These are phyloP conservation scores for Sinelater perroti DNA, from an alignment of 2,888 invertebrate genomes.

Conservation along the genomic window DNA sequence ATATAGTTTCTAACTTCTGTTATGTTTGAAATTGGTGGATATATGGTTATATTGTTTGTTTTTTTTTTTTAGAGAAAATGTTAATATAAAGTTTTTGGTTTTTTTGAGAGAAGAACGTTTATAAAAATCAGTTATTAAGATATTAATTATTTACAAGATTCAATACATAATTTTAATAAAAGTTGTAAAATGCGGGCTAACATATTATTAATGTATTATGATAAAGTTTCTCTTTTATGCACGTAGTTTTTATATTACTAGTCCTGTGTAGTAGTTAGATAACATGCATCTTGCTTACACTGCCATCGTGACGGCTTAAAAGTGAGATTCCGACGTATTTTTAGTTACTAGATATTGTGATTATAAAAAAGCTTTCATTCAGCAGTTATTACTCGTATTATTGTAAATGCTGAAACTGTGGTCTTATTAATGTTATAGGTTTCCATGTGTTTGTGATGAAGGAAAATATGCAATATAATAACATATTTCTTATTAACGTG, in stretches of 20 bases:
- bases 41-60: too few species aligned
- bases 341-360: conserved; percentile 19
- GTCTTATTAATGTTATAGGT: conserved; percentile 4
- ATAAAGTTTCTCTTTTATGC: conserved; percentile 15
- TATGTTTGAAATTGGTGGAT: too few species aligned
- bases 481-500: conserved; percentile 21
- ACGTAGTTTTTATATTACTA: conserved; percentile 25
- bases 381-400: conserved; percentile 14
- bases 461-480: conserved; percentile 25
- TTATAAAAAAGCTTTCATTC: conserved; percentile 20
- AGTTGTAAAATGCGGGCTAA: too few species aligned
- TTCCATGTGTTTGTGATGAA: conserved; percentile 11
- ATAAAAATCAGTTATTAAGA: too few species aligned
- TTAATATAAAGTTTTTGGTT: too few species aligned
- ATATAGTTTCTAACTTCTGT: too few species aligned
- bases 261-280: conserved; percentile 22
- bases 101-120: too few species aligned
- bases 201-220: neutral
- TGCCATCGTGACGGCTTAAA: conserved; percentile 26
- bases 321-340: conserved; percentile 17
- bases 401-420: conserved; percentile 5
- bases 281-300: conserved; percentile 24
- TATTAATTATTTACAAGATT: too few species aligned
- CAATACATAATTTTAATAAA: too few species aligned
- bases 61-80: too few species aligned